Conservation (phyloP, 2,797 vertebrate genomes). For the Trichosurus vulpecula region DNA sequence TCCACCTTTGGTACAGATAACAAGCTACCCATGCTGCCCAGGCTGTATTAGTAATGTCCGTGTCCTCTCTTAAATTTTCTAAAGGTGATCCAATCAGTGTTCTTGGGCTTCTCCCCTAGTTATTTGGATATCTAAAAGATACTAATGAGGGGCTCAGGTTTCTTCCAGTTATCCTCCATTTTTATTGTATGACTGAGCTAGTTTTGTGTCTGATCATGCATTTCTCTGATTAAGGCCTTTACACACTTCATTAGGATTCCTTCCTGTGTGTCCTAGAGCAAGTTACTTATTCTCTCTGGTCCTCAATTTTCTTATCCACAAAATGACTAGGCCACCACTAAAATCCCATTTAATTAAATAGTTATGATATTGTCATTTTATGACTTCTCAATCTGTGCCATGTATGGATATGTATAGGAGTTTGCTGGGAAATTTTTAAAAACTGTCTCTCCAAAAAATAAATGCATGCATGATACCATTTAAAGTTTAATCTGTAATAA, state of each 20-base stretch:
- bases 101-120: neutral
- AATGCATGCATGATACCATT: neutral
- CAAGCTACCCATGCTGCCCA: neutral
- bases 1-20: neutral
- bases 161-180: neutral
- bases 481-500: neutral
- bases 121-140: neutral
- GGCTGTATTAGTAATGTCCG: neutral
- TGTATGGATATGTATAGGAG: neutral
- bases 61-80: neutral
- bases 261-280: neutral
- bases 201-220: neutral
- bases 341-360: neutral
- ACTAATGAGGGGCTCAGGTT: neutral
- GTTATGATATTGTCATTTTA: neutral
- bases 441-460: neutral
- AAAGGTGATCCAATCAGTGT: neutral
- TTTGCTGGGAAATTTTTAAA: neutral
- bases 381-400: neutral
- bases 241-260: neutral
- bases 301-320: neutral
- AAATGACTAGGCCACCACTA: neutral
- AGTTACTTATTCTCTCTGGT: neutral
- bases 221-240: neutral
- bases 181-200: neutral